These are phyloP conservation scores for Dyspetes luteomarginatus DNA, from an alignment of 2,888 invertebrate species.

Conservation along the genomic window DNA sequence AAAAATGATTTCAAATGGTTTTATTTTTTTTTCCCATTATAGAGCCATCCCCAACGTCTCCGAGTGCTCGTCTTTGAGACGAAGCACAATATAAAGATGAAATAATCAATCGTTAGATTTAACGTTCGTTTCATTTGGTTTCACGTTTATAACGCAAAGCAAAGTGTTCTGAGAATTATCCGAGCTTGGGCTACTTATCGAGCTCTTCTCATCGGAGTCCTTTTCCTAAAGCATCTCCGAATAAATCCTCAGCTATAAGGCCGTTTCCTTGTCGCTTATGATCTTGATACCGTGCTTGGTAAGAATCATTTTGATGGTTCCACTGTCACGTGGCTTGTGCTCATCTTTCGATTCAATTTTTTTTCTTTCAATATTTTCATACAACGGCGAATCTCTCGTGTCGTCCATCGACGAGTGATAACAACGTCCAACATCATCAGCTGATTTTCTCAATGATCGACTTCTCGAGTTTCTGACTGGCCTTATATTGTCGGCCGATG, in stretches of 20 bases:
- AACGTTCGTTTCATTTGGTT: constrained; percentile 42
- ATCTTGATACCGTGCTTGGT: constrained; percentile 92
- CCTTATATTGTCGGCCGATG: constrained; percentile 79
- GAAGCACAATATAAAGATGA: neutral
- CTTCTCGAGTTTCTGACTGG: constrained; percentile 71
- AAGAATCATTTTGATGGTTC: constrained; percentile 89
- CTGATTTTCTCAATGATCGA: constrained; percentile 76
- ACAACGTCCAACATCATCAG: constrained; percentile 75
- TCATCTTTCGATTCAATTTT: constrained; percentile 61
- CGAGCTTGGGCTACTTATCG: constrained; percentile 37
- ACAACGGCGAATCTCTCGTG: constrained; percentile 70
- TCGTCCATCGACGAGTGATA: constrained; percentile 77
- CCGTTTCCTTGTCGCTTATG: constrained; percentile 91
- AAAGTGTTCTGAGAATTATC: constrained; percentile 46
- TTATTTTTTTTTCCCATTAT: constrained; percentile 3
- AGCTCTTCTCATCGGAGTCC: constrained; percentile 59
- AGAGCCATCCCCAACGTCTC: neutral
- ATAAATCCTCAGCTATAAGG: constrained; percentile 77
- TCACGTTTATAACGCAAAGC: constrained; percentile 59
- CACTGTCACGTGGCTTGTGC: constrained; percentile 78
- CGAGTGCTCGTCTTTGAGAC: constrained; percentile 16
- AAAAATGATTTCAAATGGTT: constrained; percentile 12
- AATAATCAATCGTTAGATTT: constrained; percentile 17
- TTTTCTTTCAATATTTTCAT: constrained; percentile 69
- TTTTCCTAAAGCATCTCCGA: constrained; percentile 69